Evolutionary conservation across 2,113 vertebrate genomes (phyloP).

Genomic region (Mirza zaza): DNA sequence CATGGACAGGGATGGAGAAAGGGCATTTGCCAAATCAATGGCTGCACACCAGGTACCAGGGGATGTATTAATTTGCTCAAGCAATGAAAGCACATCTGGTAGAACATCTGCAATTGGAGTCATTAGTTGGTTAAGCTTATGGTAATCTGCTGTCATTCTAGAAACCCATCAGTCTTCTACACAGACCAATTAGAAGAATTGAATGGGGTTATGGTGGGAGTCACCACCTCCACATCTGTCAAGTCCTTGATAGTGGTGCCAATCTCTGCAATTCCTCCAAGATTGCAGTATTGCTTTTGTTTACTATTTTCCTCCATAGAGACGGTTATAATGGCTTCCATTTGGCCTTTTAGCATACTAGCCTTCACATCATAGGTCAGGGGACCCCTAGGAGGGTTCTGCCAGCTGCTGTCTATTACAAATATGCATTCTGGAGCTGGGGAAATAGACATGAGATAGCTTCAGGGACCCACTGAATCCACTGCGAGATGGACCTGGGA

Average conservation of each 20-base stretch:
- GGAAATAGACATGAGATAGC: neutral
- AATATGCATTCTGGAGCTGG: neutral
- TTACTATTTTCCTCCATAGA: neutral
- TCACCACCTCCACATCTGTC: neutral
- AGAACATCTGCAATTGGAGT: neutral
- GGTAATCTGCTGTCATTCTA: neutral
- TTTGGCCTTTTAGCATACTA: neutral
- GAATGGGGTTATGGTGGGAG: neutral
- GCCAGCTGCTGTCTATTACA: neutral
- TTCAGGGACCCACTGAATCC: neutral
- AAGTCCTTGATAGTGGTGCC: neutral
- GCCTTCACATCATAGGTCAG: neutral
- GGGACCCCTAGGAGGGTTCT: neutral
- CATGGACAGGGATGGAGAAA: neutral
- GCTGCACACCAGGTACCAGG: neutral
- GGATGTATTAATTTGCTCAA: neutral
- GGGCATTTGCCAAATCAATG: neutral
- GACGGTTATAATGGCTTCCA: neutral
- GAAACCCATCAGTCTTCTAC: neutral
- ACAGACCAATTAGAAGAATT: neutral
- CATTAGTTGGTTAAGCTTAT: neutral
- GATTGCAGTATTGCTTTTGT: neutral
- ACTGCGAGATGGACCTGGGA: neutral
- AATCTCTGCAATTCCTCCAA: neutral
- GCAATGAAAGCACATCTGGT: neutral